Evolutionary conservation across 2,888 invertebrate species (phyloP), one percentile per base, ranked within the genome.

Genomic region (Tiliacea citrago): DNA sequence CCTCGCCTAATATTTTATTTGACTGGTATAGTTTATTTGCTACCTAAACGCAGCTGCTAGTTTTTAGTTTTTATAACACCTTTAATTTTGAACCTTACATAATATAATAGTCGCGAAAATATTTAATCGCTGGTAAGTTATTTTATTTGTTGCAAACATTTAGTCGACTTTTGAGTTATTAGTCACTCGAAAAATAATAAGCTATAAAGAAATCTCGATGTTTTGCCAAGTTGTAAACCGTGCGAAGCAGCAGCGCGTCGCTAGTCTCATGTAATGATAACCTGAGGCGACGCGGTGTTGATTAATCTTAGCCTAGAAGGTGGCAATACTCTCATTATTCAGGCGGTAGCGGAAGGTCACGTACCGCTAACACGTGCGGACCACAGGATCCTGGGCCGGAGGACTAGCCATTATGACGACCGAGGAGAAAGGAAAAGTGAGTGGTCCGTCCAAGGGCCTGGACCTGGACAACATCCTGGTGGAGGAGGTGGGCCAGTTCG

Each of bases 401-500:
- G 58, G 47, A 69, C 21, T 62, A 55, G 65, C 53, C 53, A 75
- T 13, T 39, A 94, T 93, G 92, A 83, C 91, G 21, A 83, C 76
- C n/a, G 82, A 78, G 21, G 92, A 92, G 73, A 93, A 93, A 77
- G 88, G 85, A 8, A 88, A 88, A 49, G 73, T 76, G 29, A 24
- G 21, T 0, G 6, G 1, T 1, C 13, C 61, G 8, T 18, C 16
- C 13, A 79, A 77, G 51, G 74, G 81, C 5, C 90, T 96, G 73
- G 94, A 96, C 70, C 77, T 96, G 85, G 96, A 96, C 79, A 86
- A 89, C 6, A 96, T 96, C 84, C 86, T 96, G 74, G 90, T 89
- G 53, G 89, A 94, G 1, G 96, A 96, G 76, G 91, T 96, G 75
- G 96, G 96, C 0, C 95, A 95, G 90, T 95, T 96, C 69, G 96